Conservation (phyloP, 2,113 vertebrate species). For the Elephas maximus region DNA sequence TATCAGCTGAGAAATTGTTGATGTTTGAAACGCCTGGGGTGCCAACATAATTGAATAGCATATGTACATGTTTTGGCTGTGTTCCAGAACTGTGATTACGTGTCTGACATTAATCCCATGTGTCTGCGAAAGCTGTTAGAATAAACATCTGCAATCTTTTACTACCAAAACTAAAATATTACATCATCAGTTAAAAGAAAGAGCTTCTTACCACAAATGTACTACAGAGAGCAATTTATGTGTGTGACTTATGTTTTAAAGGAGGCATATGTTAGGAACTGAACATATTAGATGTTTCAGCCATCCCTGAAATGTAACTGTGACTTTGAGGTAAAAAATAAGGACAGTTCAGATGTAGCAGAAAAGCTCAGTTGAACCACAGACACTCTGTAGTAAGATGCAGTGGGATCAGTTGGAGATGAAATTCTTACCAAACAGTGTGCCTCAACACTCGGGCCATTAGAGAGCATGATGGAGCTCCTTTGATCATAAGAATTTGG, state of each 20-base stretch:
- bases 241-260: neutral
- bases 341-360: neutral
- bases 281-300: neutral
- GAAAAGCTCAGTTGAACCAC: neutral
- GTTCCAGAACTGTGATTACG: neutral
- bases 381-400: neutral
- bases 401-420: neutral
- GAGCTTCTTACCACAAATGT: neutral
- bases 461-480: neutral
- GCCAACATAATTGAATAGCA: constrained; percentile 50
- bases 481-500: neutral
- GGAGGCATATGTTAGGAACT: neutral
- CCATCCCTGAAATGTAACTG: neutral
- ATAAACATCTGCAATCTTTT: constrained; percentile 68
- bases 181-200: constrained; percentile 13
- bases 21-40: constrained; percentile 68
- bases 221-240: neutral
- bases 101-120: constrained; percentile 52
- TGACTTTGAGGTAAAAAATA: neutral
- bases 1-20: constrained; percentile 40
- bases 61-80: neutral
- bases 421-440: neutral
- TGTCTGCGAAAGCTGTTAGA: constrained; percentile 41
- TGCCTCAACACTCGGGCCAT: neutral
- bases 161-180: constrained; percentile 46